Evolutionary conservation across 2,113 vertebrate genomes (phyloP).

Genomic region (Oriolus oriolus): DNA sequence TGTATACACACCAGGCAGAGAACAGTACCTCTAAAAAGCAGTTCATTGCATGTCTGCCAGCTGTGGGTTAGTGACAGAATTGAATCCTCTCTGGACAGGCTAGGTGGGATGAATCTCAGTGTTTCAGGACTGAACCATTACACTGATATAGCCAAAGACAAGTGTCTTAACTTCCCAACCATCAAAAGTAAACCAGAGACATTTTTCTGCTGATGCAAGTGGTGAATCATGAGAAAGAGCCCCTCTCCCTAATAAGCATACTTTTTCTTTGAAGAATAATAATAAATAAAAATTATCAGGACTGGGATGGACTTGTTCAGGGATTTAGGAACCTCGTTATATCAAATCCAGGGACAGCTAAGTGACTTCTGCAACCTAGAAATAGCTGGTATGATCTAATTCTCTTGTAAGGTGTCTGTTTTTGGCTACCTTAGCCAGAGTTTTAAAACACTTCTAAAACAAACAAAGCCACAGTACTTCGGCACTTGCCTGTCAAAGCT

Average conservation of each 20-base stretch:
- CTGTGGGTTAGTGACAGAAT: background rate
- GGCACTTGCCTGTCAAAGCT: background rate
- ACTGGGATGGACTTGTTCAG: background rate
- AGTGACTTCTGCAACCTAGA: background rate
- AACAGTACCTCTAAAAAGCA: background rate
- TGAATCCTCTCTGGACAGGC: background rate
- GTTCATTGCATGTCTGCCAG: background rate
- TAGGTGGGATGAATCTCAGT: background rate
- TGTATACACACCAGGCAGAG: background rate
- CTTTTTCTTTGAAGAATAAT: background rate
- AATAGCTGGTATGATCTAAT: background rate
- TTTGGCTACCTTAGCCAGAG: background rate
- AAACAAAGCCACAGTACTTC: background rate
- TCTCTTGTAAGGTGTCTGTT: background rate
- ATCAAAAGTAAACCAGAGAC: background rate
- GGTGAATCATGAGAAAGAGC: background rate
- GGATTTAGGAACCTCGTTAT: background rate
- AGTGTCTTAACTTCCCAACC: background rate
- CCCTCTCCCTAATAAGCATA: background rate
- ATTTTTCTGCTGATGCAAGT: background rate
- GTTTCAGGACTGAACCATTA: background rate
- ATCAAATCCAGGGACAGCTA: background rate
- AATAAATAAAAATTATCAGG: background rate
- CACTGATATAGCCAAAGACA: background rate
- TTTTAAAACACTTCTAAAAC: background rate